Base-by-base conservation (phyloP, 2,113 vertebrate genomes). In the Oreochromis tanganicae region DNA sequence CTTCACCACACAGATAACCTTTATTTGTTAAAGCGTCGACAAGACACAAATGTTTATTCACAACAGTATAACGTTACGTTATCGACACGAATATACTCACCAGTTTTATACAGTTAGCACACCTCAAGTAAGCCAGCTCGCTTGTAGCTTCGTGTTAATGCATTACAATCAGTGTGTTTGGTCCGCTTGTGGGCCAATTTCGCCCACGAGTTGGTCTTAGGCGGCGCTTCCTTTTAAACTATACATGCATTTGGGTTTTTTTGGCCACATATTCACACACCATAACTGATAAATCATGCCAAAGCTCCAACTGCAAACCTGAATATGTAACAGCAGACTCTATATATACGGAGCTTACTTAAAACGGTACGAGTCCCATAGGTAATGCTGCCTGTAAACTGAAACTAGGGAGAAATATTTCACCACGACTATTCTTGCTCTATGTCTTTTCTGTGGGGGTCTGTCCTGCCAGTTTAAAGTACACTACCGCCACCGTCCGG, bases 361-460 rank as follows among this genome's bases (percentile, higher is more conserved):
- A 5, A 2, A 75, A 13, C 1, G 1, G 19, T 13, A 36, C 8
- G 14, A 1, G 8, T 34, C 5, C 4, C 48, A 7, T 3, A 32
- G 1, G 5, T n/a, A 11, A 16, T 10, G 1, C 4, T 57, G 56
- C 89, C 90, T 91, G 78, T 59, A 63, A 81, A 5, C 14, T 0
- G 0, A 0, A 6, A 2, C 0, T 2, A 32, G 86, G 85, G 54
- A 14, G 2, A 17, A 41, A 36, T 0, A 19, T 4, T 2, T 0
- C 17, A 5, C 0, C 0, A 0, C 0, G 0, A 11, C 1, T 0
- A 0, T 4, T 78, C 75, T 86, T 56, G 2, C 19, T 78, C 32
- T 55, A 11, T 8, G 75, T 3, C 9, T 75, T 50, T 57, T 55
- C 3, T 38, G n/a, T 11, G 9, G 48, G 3, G 2, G 14, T 78